Conservation (phyloP, 2,797 vertebrate genomes). For the Vipera ursinii region DNA sequence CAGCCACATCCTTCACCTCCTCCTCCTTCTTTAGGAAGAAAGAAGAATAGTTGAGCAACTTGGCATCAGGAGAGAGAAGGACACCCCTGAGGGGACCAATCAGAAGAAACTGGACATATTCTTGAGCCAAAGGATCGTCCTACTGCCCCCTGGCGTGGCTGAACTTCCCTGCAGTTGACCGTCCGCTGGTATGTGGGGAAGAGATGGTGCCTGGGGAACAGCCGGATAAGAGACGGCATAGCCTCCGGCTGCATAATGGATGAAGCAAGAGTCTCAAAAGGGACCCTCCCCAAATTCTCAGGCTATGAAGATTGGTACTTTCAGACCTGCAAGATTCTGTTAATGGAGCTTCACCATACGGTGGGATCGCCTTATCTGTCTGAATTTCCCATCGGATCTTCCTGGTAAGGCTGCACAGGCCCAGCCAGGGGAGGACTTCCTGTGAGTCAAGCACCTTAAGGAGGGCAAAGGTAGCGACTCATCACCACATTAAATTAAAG, state of each 20-base stretch:
- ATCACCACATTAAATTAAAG: background rate
- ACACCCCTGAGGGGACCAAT: fast-evolving
- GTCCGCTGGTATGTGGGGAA: background rate
- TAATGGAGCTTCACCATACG: background rate
- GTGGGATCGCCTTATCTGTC: background rate
- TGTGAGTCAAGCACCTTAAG: background rate
- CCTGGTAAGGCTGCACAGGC: background rate
- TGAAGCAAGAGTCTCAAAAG: background rate
- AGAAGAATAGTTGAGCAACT: background rate
- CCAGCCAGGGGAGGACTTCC: background rate
- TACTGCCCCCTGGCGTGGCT: background rate
- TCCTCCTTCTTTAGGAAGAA: background rate
- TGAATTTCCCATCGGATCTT: background rate
- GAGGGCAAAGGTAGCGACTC: background rate
- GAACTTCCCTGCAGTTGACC: background rate
- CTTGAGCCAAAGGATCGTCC: background rate
- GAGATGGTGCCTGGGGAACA: background rate
- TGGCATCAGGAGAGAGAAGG: background rate
- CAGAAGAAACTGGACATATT: too few species aligned
- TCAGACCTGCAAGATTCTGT: background rate
- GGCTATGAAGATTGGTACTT: background rate
- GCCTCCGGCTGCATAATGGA: background rate
- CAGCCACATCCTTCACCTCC: background rate
- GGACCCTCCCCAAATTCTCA: background rate
- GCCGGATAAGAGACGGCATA: background rate